A percentile compares a stretch with the other conserved stretches of the same genome.
phyloP scores from a whole-genome alignment of 1,140 invertebrate genomes.

The Octopus sinensis region DNA sequence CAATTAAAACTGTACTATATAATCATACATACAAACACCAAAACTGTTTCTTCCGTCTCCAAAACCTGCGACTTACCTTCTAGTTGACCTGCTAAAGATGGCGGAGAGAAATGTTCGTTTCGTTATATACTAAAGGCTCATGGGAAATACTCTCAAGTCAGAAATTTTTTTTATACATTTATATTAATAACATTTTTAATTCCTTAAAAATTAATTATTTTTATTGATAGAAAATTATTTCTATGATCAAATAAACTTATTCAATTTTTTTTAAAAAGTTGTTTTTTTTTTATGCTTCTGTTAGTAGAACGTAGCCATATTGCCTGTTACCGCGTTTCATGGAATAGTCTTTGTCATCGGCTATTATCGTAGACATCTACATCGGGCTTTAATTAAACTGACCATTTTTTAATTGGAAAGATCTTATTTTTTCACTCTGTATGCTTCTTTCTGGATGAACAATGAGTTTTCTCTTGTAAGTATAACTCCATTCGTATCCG shows the following conservation, averaged over 20 bases:
- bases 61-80: neutral
- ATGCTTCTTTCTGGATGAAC: slow-evolving; percentile 1
- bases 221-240: too few species aligned
- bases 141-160: neutral
- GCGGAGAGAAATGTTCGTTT: neutral
- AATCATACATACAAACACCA: too few species aligned
- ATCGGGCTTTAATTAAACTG: neutral
- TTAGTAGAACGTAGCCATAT: neutral
- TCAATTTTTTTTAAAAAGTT: too few species aligned
- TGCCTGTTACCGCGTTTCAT: neutral
- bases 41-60: too few species aligned
- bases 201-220: too few species aligned
- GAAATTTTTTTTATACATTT: too few species aligned
- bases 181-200: too few species aligned
- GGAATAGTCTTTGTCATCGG: slow-evolving; percentile 2
- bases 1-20: too few species aligned
- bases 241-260: too few species aligned
- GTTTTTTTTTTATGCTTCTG: neutral
- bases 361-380: neutral
- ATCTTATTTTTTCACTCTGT: neutral
- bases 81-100: neutral
- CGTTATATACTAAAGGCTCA: neutral
- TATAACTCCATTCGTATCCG: neutral
- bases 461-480: slow-evolving; percentile 17
- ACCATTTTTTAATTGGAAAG: neutral